phyloP scores from a whole-genome alignment of 2,888 invertebrate genomes.

The Lamellibrachia satsuma region DNA sequence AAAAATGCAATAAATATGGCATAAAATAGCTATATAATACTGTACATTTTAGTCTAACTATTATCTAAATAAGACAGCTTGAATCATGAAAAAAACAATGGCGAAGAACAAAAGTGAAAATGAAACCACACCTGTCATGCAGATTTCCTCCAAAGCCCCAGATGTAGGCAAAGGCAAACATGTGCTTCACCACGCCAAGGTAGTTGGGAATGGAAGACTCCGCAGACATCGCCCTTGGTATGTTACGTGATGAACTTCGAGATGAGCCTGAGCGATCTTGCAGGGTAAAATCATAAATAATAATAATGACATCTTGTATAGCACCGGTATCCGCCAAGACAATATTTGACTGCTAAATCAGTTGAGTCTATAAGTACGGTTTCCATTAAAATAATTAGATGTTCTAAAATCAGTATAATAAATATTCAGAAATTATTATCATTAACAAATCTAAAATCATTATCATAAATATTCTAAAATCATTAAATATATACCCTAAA shows the following conservation, averaged over 20 bases:
- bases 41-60: not conserved
- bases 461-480: too few relatives aligned
- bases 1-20: too few relatives aligned
- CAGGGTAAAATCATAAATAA: not conserved
- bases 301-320: too few relatives aligned
- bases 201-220: constrained; percentile 54
- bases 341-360: too few relatives aligned
- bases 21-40: too few relatives aligned
- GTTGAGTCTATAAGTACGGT: too few relatives aligned
- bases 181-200: constrained; percentile 53
- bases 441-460: too few relatives aligned
- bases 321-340: too few relatives aligned
- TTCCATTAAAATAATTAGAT: too few relatives aligned
- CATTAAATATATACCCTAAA: too few relatives aligned
- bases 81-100: not conserved
- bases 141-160: constrained; percentile 64
- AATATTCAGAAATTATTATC: too few relatives aligned
- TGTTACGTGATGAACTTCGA: not conserved
- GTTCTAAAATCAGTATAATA: too few relatives aligned
- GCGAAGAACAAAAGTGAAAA: not conserved
- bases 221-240: not conserved
- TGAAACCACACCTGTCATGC: constrained; percentile 56
- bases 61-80: not conserved
- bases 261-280: not conserved
- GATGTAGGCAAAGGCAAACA: constrained; percentile 62